Conservation (phyloP, 2,797 vertebrate genomes). For the Otolemur crassicaudatus region DNA sequence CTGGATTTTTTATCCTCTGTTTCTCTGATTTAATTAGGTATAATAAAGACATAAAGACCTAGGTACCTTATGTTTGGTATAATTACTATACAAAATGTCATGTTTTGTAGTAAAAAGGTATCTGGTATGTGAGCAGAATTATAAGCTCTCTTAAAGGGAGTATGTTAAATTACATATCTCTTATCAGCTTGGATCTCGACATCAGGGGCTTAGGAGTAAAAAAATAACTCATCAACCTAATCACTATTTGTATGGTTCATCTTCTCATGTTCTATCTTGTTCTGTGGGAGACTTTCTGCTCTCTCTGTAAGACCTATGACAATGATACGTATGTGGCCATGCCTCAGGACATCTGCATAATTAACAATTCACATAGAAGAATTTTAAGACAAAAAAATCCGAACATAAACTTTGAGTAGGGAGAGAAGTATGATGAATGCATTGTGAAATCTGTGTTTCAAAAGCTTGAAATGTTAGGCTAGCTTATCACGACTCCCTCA, state of each 20-base stretch:
- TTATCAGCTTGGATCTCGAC: background rate
- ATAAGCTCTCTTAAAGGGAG: background rate
- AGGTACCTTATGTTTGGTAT: background rate
- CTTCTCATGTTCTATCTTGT: background rate
- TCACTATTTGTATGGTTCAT: background rate
- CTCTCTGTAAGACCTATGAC: background rate
- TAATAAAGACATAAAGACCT: background rate
- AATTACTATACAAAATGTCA: background rate
- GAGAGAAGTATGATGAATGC: background rate
- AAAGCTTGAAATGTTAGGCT: background rate
- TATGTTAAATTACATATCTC: background rate
- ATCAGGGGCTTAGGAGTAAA: background rate
- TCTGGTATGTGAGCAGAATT: background rate
- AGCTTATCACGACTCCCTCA: background rate
- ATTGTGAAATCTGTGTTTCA: background rate
- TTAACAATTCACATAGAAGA: background rate
- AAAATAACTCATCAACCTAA: background rate
- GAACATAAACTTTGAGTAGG: background rate
- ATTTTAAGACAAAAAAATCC: background rate
- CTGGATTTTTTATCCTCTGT: background rate
- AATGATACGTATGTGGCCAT: background rate
- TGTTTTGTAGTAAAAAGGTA: background rate
- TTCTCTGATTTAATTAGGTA: conserved; percentile 15
- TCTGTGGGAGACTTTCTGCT: background rate
- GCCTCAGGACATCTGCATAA: background rate